Conservation (phyloP, 2,113 vertebrate species). For the Engraulis encrasicolus region DNA sequence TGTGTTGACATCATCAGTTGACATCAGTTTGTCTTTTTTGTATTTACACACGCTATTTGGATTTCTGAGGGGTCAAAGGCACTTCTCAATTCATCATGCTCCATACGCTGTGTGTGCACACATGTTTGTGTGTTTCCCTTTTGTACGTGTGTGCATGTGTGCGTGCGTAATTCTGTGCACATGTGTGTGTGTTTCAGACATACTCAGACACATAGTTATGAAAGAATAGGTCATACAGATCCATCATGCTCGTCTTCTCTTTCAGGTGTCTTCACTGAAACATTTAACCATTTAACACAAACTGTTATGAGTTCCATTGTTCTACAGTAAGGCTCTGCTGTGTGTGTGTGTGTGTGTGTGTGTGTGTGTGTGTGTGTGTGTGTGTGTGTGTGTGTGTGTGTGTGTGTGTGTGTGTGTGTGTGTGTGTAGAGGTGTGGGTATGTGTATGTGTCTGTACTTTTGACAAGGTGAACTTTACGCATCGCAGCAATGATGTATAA, state of each 20-base stretch:
- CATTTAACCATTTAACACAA: background rate
- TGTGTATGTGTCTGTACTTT: constrained; percentile 55
- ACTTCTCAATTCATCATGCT: no score
- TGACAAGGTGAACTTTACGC: constrained; percentile 78
- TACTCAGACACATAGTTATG: background rate
- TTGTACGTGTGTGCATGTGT: background rate
- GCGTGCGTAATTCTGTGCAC: background rate
- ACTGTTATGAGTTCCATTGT: constrained; percentile 50
- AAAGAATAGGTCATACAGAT: background rate
- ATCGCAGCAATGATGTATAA: constrained; percentile 72
- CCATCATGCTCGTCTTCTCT: background rate
- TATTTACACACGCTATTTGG: no score
- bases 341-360: background rate
- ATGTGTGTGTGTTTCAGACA: background rate
- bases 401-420: background rate
- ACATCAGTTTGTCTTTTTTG: no score
- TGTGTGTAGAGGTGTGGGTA: no score
- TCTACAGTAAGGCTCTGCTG: constrained; percentile 1
- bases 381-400: constrained; percentile 9
- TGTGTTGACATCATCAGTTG: no score
- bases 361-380: background rate
- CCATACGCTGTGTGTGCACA: background rate
- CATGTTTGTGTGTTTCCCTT: background rate
- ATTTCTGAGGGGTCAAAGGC: no score
- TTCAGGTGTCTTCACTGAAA: background rate